A percentile compares a stretch with the other conserved stretches of the same genome.
These are phyloP conservation scores for Mastomys coucha DNA, from an alignment of 2,113 vertebrate species.

Conservation along the genomic window DNA sequence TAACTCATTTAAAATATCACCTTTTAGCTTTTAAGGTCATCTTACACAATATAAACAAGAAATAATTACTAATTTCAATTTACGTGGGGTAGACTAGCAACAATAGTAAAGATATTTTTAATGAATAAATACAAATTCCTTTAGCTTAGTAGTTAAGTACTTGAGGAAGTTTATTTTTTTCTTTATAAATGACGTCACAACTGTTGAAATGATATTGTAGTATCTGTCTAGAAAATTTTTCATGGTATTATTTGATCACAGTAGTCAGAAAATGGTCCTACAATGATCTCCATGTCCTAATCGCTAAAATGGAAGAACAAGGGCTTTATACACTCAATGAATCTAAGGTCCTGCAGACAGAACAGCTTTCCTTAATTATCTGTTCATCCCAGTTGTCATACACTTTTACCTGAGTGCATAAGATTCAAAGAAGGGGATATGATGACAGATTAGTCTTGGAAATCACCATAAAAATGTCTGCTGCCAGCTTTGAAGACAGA, in stretches of 20 bases:
- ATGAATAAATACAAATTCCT: not conserved
- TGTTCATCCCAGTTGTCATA: not conserved
- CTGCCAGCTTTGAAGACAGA: not conserved
- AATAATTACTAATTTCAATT: conserved; percentile 11
- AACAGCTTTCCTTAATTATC: not conserved
- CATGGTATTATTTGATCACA: not conserved
- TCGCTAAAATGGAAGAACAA: not conserved
- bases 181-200: not conserved
- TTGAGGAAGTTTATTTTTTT: not conserved
- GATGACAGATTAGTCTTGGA: not conserved
- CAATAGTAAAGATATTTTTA: conserved; percentile 15
- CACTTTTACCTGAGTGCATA: not conserved
- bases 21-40: conserved; percentile 12
- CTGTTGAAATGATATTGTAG: not conserved
- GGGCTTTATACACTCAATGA: not conserved
- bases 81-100: not conserved
- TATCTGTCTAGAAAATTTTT: not conserved
- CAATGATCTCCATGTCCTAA: not conserved
- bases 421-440: not conserved
- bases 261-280: not conserved
- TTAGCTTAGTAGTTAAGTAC: not conserved
- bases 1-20: not conserved
- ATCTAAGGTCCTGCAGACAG: not conserved
- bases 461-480: not conserved
- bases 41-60: not conserved